A percentile compares a stretch with the other conserved stretches of the same genome.
These are phyloP conservation scores for Mungos mungo DNA, from an alignment of 2,113 vertebrate species.

Conservation along the genomic window DNA sequence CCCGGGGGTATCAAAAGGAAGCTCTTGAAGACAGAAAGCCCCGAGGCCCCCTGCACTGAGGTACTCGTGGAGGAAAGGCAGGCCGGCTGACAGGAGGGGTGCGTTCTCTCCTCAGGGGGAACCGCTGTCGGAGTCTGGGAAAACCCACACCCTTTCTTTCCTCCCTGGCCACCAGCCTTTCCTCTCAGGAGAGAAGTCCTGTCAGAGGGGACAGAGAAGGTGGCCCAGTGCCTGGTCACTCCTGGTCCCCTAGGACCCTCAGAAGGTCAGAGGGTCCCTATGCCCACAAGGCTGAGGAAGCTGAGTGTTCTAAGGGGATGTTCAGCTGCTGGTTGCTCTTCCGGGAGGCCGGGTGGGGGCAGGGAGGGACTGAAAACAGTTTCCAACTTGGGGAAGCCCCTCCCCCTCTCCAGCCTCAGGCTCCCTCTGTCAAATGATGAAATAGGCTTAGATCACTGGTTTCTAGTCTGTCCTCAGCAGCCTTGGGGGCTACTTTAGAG, in stretches of 20 bases:
- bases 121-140: background rate
- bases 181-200: background rate
- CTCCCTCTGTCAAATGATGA: background rate
- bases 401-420: background rate
- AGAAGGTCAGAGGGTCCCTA: background rate
- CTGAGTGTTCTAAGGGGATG: background rate
- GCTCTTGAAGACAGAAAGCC: background rate
- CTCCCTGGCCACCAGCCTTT: background rate
- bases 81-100: background rate
- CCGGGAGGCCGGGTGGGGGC: background rate
- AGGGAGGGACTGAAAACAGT: background rate
- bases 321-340: background rate
- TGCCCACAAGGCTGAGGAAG: background rate
- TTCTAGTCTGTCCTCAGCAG: background rate
- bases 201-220: background rate
- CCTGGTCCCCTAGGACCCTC: background rate
- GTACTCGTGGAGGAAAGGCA: background rate
- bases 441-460: background rate
- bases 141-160: background rate
- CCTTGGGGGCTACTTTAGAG: background rate
- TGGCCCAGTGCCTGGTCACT: background rate
- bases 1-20: background rate
- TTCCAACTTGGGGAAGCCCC: background rate
- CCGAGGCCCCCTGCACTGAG: background rate
- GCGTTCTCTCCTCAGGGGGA: background rate